phyloP scores from a whole-genome alignment of 1,140 invertebrate species.

The Neomicropteryx cornuta region DNA sequence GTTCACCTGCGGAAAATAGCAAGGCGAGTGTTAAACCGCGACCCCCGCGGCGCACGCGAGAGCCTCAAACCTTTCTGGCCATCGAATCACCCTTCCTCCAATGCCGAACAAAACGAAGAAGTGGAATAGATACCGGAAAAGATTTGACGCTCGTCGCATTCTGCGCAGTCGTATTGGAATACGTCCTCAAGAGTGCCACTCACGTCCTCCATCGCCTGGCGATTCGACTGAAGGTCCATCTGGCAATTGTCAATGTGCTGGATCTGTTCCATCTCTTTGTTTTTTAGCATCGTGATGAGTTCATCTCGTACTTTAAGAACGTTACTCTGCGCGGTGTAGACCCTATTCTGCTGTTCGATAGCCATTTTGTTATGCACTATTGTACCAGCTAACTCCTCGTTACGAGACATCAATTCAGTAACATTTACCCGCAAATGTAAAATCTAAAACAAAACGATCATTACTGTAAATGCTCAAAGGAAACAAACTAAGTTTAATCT shows the following conservation, averaged over 20 bases:
- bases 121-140: neutral
- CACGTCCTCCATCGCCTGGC: slow-evolving; percentile 36
- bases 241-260: slow-evolving; percentile 25
- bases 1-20: slow-evolving; percentile 25
- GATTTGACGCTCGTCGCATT: neutral
- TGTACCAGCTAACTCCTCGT: slow-evolving; percentile 33
- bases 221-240: slow-evolving; percentile 30
- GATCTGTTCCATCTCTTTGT: slow-evolving; percentile 33
- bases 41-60: neutral
- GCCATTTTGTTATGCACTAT: slow-evolving; percentile 37
- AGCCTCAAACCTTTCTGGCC: neutral
- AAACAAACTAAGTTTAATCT: too few relatives aligned
- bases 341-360: slow-evolving; percentile 39
- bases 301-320: slow-evolving; percentile 41
- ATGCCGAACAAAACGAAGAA: neutral
- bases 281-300: slow-evolving; percentile 36
- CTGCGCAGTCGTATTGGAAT: neutral
- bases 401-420: slow-evolving; percentile 28
- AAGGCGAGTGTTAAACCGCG: neutral
- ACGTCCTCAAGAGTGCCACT: slow-evolving; percentile 12
- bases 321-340: slow-evolving; percentile 38
- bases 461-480: too few relatives aligned
- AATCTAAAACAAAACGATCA: too few relatives aligned
- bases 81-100: neutral
- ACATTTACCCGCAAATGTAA: slow-evolving; percentile 32